Evolutionary conservation across 2,113 vertebrate genomes (phyloP), one percentile per base, ranked within the genome.

Genomic region (Carassius gibelio): DNA sequence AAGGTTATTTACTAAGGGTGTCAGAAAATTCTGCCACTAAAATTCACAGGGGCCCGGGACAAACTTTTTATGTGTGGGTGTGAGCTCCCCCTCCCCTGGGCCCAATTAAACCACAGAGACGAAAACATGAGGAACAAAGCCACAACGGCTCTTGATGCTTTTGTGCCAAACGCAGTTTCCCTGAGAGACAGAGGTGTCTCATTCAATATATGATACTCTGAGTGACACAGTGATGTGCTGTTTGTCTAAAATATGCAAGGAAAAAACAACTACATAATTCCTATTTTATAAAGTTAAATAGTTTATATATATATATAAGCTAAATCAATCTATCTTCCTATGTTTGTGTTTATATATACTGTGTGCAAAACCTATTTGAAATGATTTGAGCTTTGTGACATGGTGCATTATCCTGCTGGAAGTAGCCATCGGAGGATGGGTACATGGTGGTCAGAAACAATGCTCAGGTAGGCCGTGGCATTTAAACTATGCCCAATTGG

Each of bases 1-100:
- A 50, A 15, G 45, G 4, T 75, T 50, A 75, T 75, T 11, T 52
- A 48, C 45, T 45, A 11, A 50, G 72, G 72, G 19, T 52, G 26
- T 75, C 72, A 50, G 34, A 68, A 13, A 45, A 48, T 45, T 50
- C 21, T 75, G 42, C 38, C 72, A 8, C n/a, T 75, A 52, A 75
- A 75, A 75, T 75, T 48, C 72, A 75, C 38, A 13, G 5, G 38
- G 42, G 2, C 72, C 72, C 13, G 72, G 72, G n/a, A 75, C 72
- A 48, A 75, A 75, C 72, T 75, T 75, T 48, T 75, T 13, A 48
- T 45, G n/a, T 50, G 72, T 75, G 72, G 72, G n/a, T 75, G 72
- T 23, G n/a, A 5, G 72, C 72, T 8, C 72, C 38, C 38, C 45
- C n/a, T 75, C 72, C 72, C 72, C 72, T 48, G 72, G 45, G 72